phyloP scores from a whole-genome alignment of 2,113 vertebrate species.

The Trogon melanurus region DNA sequence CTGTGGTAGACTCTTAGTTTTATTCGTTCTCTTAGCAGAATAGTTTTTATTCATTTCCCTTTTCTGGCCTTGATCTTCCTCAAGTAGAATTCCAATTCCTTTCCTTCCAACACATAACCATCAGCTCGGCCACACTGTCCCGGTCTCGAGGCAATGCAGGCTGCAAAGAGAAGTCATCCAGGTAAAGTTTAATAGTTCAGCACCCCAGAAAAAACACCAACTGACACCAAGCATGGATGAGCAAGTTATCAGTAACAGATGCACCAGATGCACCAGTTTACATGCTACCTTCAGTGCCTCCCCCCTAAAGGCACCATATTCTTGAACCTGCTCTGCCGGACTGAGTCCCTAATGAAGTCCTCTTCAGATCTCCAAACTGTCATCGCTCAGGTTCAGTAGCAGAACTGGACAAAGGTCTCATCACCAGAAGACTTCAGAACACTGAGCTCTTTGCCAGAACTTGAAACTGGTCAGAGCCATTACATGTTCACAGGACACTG shows the following conservation, averaged over 20 bases:
- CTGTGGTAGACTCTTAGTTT: conserved; percentile 42
- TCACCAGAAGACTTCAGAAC: conserved; percentile 74
- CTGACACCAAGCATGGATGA: accelerated
- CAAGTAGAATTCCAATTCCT: conserved; percentile 97
- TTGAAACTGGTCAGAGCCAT: background rate
- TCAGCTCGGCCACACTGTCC: conserved; percentile 97
- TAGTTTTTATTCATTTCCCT: conserved; percentile 90
- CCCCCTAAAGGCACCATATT: accelerated
- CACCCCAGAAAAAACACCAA: background rate
- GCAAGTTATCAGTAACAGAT: background rate
- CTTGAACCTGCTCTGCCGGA: background rate
- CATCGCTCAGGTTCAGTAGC: conserved; percentile 82
- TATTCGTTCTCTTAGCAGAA: conserved; percentile 63
- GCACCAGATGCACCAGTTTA: accelerated
- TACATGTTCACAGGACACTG: accelerated
- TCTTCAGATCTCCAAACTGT: conserved; percentile 78
- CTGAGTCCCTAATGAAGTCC: conserved; percentile 21
- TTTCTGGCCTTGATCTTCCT: conserved; percentile 99
- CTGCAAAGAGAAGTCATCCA: conserved; percentile 74
- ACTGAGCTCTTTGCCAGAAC: background rate
- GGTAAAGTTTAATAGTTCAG: background rate
- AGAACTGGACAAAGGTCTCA: conserved; percentile 88
- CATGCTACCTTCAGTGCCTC: accelerated
- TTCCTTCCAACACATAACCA: conserved; percentile 94
- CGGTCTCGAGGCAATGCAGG: conserved; percentile 93